Conservation (phyloP, 2,797 vertebrate genomes). For the Syndactyla subalaris region DNA sequence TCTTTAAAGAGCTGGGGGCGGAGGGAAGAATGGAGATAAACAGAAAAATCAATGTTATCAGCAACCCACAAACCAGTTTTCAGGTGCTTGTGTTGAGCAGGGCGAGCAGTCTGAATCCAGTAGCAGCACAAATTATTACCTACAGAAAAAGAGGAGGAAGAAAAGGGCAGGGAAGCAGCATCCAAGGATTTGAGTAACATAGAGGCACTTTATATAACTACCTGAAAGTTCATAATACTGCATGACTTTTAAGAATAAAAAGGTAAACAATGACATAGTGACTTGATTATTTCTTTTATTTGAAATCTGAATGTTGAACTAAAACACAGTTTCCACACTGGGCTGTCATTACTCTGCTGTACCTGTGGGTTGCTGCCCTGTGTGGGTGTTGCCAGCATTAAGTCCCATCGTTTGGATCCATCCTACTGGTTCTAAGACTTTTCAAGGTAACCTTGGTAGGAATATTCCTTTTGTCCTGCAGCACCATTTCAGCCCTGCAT, state of each 20-base stretch:
- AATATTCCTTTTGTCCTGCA: background rate
- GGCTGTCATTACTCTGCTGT: background rate
- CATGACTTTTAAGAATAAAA: background rate
- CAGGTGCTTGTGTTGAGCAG: background rate
- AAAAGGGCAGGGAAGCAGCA: background rate
- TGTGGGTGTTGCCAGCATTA: background rate
- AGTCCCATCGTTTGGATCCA: background rate
- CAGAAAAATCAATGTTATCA: constrained; percentile 17
- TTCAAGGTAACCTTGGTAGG: background rate
- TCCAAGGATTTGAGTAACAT: background rate
- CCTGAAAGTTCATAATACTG: background rate
- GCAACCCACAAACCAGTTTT: background rate
- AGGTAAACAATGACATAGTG: background rate
- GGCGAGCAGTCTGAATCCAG: background rate
- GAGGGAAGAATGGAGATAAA: background rate
- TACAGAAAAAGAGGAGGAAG: background rate
- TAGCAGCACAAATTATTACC: background rate
- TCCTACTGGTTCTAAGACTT: background rate
- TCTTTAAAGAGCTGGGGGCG: background rate
- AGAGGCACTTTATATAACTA: background rate
- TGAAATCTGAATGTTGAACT: background rate
- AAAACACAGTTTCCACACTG: background rate
- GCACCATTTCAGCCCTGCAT: accelerated
- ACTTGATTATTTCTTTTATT: background rate
- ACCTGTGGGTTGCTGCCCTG: background rate